A percentile compares a stretch with the other conserved stretches of the same genome.
Evolutionary conservation across 2,797 vertebrate species (phyloP).

Genomic region (Mormyrus hasselquistii): DNA sequence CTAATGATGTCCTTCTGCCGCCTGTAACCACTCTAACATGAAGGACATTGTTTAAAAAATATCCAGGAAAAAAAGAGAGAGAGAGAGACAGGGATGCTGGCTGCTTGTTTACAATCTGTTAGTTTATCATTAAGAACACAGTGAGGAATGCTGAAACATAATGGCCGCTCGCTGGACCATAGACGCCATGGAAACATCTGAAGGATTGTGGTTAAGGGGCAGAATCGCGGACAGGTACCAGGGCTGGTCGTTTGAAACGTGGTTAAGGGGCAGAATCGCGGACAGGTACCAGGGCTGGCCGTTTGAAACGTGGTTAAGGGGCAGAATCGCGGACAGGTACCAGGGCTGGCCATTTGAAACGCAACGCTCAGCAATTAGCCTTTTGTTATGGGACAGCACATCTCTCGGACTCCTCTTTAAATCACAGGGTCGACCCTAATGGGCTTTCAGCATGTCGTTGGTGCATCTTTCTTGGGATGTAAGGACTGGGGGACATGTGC

Average conservation of each 20-base stretch:
- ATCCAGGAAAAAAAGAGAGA: constrained; percentile 66
- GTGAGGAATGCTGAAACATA: constrained; percentile 74
- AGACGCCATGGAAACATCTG: constrained; percentile 24
- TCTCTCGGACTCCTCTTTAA: not conserved
- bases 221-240: too few species aligned
- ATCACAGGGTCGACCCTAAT: not conserved
- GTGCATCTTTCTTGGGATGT: not conserved
- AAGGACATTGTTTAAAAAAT: constrained; percentile 99
- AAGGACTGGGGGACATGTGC: not conserved
- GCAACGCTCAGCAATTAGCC: constrained; percentile 24
- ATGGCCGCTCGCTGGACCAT: constrained; percentile 45
- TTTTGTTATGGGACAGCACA: constrained; percentile 16
- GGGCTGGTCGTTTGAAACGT: not conserved
- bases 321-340: too few species aligned
- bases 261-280: constrained; percentile 26
- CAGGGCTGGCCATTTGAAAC: not conserved
- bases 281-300: constrained; percentile 20
- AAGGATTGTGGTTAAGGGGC: constrained; percentile 15
- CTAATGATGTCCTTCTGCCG: constrained; percentile 99
- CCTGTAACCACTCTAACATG: constrained; percentile 99
- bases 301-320: constrained; percentile 10
- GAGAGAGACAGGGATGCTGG: constrained; percentile 67
- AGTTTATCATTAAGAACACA: constrained; percentile 86
- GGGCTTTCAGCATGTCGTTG: not conserved
- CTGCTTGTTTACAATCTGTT: constrained; percentile 92